Evolutionary conservation across 92 coral and sea anemone genomes (phyloP), one percentile per base, ranked within the genome.

Genomic region (Zoanthus gigantus): DNA sequence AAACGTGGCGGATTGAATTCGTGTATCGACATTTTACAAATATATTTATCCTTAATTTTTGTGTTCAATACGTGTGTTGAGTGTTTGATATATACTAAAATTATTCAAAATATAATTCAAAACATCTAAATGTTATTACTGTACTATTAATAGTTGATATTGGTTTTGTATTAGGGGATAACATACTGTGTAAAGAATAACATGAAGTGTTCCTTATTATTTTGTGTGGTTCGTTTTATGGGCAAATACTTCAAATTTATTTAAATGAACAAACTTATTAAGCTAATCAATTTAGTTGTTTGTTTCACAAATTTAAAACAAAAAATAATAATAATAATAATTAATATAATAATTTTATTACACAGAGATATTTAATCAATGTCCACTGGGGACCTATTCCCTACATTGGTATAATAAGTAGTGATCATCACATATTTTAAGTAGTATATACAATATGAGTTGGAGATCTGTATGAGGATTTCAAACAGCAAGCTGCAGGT

Each of bases 61-160:
- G 74, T 68, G 74, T 2, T 68, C 74, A 68, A 68, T 29, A 68
- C 74, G 74, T 68, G 74, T 18, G 74, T 68, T 23, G 74, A 68
- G 45, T 68, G 10, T 68, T 68, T 68, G 74, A 68, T 68, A 68
- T 68, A 68, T 68, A 68, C 42, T 68, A 68, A 23, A 23, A 60
- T 60, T 60, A 60, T 60, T 60, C 67, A 60, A 60, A 60, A 60
- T 60, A 60, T 60, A 60, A 60, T 60, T 60, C 14, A 6, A 60
- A 60, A 60, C 23, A 60, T 60, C 67, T 14, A 60, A 60, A 60
- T 60, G 18, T 60, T 60, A 60, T 60, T 60, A 60, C 67, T 60
- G 67, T 60, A 23, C 69, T 63, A 7, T 63, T 63, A 63, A 63
- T n/a, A 7, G 69, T 61, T n/a, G 30, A 61, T 61, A 61, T 61